Conservation (phyloP, 2,888 invertebrate genomes). For the Papilio gigon region DNA sequence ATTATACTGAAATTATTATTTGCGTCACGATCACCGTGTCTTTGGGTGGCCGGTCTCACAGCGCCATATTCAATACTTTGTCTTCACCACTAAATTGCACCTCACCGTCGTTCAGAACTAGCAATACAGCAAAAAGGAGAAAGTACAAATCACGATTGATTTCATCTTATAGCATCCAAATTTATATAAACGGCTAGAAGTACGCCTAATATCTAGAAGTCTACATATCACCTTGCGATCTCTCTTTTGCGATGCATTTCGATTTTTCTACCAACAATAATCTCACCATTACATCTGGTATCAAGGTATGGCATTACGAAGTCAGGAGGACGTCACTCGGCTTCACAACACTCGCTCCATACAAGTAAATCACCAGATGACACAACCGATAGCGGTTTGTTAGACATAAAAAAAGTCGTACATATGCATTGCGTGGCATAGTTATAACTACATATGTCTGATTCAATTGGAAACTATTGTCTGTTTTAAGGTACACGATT, state of each 20-base stretch:
- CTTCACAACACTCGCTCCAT: constrained; percentile 4
- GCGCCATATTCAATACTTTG: not conserved
- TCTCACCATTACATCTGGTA: not conserved
- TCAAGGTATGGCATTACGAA: constrained; percentile 11
- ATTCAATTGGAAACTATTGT: constrained; percentile 37
- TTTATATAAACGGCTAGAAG: too few species aligned
- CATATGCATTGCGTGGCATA: constrained; percentile 27
- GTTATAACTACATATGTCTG: constrained; percentile 14
- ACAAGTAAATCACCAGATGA: constrained; percentile 34
- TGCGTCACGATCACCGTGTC: not conserved
- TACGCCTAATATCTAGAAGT: too few species aligned
- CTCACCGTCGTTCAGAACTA: not conserved
- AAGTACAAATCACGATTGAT: too few species aligned
- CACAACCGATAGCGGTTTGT: constrained; percentile 33
- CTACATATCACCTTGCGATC: too few species aligned
- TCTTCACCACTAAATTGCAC: not conserved
- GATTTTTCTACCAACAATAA: not conserved
- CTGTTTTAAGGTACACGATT: constrained; percentile 18
- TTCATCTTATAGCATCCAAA: too few species aligned
- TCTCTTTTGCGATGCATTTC: not conserved
- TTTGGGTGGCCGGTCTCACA: constrained; percentile 4
- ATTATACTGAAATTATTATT: constrained; percentile 15
- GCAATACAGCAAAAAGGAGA: too few species aligned
- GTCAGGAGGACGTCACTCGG: constrained; percentile 7
- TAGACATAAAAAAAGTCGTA: constrained; percentile 33